phyloP scores from a whole-genome alignment of 2,113 vertebrate species.

The Sisor rabdophorus region DNA sequence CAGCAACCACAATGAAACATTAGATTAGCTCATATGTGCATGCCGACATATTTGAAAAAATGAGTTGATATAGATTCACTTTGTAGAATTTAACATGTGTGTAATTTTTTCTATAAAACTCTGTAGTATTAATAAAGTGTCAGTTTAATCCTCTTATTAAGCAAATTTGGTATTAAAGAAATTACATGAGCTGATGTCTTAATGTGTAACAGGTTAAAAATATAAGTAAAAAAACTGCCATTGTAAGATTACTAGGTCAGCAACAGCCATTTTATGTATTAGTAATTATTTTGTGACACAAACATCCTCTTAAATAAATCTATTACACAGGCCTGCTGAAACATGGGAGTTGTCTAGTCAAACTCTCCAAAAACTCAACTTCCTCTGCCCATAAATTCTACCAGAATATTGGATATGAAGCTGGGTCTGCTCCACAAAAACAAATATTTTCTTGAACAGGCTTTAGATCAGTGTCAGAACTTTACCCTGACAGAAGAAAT shows the following conservation, averaged over 20 bases:
- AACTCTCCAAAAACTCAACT: conserved; percentile 70
- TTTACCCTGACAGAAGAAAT: conserved; percentile 52
- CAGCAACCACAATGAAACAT: neutral
- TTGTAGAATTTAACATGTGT: neutral
- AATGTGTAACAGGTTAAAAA: neutral
- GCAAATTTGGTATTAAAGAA: neutral
- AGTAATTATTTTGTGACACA: conserved; percentile 69
- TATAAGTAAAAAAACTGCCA: neutral
- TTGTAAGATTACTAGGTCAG: neutral
- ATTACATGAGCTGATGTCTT: neutral
- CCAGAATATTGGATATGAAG: conserved; percentile 68
- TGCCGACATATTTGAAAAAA: neutral
- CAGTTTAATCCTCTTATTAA: neutral
- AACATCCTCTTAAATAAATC: conserved; percentile 71
- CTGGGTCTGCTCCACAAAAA: conserved; percentile 67
- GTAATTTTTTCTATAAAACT: neutral
- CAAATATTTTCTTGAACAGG: conserved; percentile 73
- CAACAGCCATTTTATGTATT: conserved; percentile 33
- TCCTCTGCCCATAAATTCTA: conserved; percentile 70
- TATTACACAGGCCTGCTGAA: conserved; percentile 58
- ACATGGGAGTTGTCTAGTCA: conserved; percentile 66
- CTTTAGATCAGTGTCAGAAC: conserved; percentile 65
- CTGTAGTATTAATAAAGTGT: neutral
- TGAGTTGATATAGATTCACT: neutral
- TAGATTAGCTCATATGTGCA: neutral